Conservation (phyloP, 1,140 invertebrate species). For the Achroia grisella region DNA sequence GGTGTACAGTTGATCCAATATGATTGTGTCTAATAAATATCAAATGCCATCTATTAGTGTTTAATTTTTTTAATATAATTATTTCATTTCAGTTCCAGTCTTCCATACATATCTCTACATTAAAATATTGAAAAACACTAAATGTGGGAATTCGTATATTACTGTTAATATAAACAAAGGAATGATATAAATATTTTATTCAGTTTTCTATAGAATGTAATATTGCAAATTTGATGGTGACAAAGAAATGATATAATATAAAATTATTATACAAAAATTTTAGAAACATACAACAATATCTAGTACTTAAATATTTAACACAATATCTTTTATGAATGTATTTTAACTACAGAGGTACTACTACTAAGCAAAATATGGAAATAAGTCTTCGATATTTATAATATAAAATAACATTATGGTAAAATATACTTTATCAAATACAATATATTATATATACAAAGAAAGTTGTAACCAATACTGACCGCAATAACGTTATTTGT, state of each 20-base stretch:
- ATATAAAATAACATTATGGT: no score
- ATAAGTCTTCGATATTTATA: no score
- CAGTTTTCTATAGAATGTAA: constrained; percentile 62
- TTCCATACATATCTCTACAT: no score
- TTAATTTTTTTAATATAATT: no score
- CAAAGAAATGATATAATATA: constrained; percentile 23
- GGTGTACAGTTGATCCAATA: no score
- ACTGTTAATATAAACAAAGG: constrained; percentile 20
- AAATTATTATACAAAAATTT: constrained; percentile 35
- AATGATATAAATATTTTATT: constrained; percentile 61
- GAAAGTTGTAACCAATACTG: constrained; percentile 45
- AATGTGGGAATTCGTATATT: no score
- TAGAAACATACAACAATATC: constrained; percentile 26
- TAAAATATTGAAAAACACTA: no score
- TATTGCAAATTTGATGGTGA: constrained; percentile 53
- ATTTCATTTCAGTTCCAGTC: no score
- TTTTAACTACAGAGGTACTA: no score
- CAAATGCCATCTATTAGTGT: no score
- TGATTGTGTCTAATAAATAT: no score
- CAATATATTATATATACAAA: background rate
- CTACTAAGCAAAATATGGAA: constrained; percentile 6
- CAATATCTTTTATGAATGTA: background rate
- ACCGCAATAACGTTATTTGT: constrained; percentile 28
- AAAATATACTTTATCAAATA: no score
- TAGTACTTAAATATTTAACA: constrained; percentile 11